These are phyloP conservation scores for Oreohelix idahoensis DNA, from an alignment of 1,140 invertebrate species.

Conservation along the genomic window DNA sequence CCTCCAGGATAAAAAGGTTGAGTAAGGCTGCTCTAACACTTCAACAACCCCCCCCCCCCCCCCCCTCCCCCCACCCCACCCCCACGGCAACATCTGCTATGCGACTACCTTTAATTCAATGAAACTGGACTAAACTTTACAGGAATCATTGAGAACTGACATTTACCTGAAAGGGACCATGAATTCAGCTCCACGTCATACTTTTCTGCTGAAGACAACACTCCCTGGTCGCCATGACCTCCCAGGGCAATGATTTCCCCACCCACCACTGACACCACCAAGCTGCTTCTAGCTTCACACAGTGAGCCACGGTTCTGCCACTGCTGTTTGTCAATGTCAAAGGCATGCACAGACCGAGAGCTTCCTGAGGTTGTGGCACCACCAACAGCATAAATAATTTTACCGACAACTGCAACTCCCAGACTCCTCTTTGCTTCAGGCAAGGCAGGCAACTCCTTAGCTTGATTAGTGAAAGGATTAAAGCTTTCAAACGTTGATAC, in stretches of 20 bases:
- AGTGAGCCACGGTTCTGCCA: constrained; percentile 37
- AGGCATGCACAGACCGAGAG: constrained; percentile 30
- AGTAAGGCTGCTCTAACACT: too few species aligned
- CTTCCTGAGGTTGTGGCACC: not conserved
- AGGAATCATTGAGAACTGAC: too few species aligned
- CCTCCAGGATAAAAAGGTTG: too few species aligned
- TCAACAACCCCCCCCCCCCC: too few species aligned
- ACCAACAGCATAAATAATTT: constrained; percentile 47
- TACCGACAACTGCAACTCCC: constrained; percentile 37
- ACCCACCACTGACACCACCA: constrained; percentile 23
- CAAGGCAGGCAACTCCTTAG: constrained; percentile 32
- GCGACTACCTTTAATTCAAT: too few species aligned
- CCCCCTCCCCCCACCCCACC: too few species aligned
- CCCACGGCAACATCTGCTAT: too few species aligned
- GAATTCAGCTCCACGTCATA: constrained; percentile 41
- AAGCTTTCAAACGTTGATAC: constrained; percentile 41
- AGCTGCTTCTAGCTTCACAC: constrained; percentile 36
- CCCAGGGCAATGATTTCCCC: constrained; percentile 39
- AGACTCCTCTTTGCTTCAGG: constrained; percentile 40
- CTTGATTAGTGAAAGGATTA: constrained; percentile 39
- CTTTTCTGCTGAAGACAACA: constrained; percentile 38
- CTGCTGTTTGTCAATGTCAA: constrained; percentile 40
- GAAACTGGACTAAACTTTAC: too few species aligned
- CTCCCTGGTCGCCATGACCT: constrained; percentile 35
- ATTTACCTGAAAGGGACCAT: constrained; percentile 26